Evolutionary conservation across 2,888 invertebrate genomes (phyloP).

Genomic region (Diarsia brunnea): DNA sequence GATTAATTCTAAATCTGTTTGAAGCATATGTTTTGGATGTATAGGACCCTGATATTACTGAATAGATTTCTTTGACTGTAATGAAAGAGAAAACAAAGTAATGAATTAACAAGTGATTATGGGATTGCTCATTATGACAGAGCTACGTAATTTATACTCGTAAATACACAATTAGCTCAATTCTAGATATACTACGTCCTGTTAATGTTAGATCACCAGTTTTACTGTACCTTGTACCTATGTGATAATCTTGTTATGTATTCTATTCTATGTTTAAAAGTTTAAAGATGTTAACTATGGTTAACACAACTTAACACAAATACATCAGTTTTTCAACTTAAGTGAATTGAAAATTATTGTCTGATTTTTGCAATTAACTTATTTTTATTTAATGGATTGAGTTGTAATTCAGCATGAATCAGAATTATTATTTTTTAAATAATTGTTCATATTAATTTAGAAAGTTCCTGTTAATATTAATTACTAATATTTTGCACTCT

Average conservation of each 20-base stretch:
- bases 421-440: background rate
- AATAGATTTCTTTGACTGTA: background rate
- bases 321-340: background rate
- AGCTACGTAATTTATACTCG: background rate
- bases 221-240: constrained; percentile 1
- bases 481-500: constrained; percentile 11
- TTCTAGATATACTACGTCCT: background rate
- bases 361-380: background rate
- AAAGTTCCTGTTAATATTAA: constrained; percentile 8
- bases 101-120: background rate
- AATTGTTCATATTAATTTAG: background rate
- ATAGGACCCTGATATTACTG: background rate
- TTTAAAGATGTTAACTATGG: constrained; percentile 1
- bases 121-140: background rate
- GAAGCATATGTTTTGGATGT: background rate
- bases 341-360: background rate
- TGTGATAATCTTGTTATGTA: constrained; percentile 37
- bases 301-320: too few relatives aligned
- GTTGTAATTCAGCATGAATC: background rate
- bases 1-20: background rate
- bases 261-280: constrained; percentile 3
- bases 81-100: background rate
- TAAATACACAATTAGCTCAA: constrained; percentile 6
- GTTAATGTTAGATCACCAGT: background rate
- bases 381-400: background rate